Conservation (phyloP, 2,888 invertebrate species). For the Spatulosminthurus flaviceps region DNA sequence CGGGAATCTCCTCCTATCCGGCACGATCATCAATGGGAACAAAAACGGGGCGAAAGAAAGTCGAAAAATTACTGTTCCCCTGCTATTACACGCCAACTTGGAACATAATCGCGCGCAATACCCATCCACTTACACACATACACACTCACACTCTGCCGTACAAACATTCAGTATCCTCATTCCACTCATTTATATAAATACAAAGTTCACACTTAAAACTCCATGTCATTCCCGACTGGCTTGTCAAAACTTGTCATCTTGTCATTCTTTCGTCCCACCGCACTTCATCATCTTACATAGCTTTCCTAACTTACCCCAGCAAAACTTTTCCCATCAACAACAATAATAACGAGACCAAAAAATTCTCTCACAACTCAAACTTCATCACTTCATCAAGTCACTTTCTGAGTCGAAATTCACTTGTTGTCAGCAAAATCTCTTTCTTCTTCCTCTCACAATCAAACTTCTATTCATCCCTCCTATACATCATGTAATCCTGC, state of each 20-base stretch:
- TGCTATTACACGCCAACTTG: slow-evolving; percentile 60
- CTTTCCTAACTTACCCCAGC: slow-evolving; percentile 37
- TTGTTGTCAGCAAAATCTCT: no score
- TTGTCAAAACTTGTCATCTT: slow-evolving; percentile 60
- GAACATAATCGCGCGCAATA: slow-evolving; percentile 59
- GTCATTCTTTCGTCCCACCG: slow-evolving; percentile 48
- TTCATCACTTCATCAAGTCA: slow-evolving; percentile 30
- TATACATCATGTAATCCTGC: no score
- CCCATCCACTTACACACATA: slow-evolving; percentile 52
- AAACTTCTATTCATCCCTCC: no score
- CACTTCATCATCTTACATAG: slow-evolving; percentile 43
- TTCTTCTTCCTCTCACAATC: no score
- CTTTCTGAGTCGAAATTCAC: not conserved
- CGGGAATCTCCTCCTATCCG: slow-evolving; percentile 64
- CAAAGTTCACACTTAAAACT: slow-evolving; percentile 57
- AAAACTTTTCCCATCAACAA: slow-evolving; percentile 18
- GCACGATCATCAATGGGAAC: slow-evolving; percentile 64
- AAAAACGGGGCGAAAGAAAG: slow-evolving; percentile 62
- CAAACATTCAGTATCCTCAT: slow-evolving; percentile 36
- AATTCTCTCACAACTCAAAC: slow-evolving; percentile 9
- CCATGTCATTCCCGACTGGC: slow-evolving; percentile 47
- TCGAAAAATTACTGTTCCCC: slow-evolving; percentile 60
- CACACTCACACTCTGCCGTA: slow-evolving; percentile 29
- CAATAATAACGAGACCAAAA: slow-evolving; percentile 22
- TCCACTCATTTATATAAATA: slow-evolving; percentile 57